Evolutionary conservation across 2,888 invertebrate species (phyloP).

Genomic region (Neelides folsomi): DNA sequence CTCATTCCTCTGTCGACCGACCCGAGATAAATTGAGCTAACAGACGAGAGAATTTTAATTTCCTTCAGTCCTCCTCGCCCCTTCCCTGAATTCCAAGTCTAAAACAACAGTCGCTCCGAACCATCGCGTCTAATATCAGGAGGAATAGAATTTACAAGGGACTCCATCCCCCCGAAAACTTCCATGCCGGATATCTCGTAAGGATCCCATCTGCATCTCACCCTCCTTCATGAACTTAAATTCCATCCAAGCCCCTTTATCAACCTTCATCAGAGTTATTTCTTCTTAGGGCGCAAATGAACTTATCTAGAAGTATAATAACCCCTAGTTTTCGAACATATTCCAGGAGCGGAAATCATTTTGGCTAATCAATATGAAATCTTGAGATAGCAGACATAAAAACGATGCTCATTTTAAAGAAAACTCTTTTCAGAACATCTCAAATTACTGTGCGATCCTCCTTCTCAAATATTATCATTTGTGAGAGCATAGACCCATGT

Average conservation of each 20-base stretch:
- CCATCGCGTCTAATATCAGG: not conserved
- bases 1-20: conserved; percentile 32
- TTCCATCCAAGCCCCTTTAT: not conserved
- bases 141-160: too few relatives aligned
- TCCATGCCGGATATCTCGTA: not conserved
- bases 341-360: conserved; percentile 6
- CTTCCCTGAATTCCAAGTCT: conserved; percentile 8
- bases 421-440: too few relatives aligned
- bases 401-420: too few relatives aligned
- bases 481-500: too few relatives aligned
- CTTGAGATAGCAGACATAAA: too few relatives aligned
- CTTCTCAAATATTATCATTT: too few relatives aligned
- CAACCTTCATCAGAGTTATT: not conserved
- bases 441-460: too few relatives aligned
- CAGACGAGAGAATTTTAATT: conserved; percentile 34
- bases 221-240: too few relatives aligned
- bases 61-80: conserved; percentile 18
- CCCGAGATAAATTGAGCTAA: conserved; percentile 32
- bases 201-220: too few relatives aligned
- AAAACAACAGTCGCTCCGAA: not conserved
- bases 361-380: too few relatives aligned
- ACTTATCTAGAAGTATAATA: conserved; percentile 8
- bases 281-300: conserved; percentile 1
- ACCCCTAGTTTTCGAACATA: not conserved
- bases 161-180: too few relatives aligned